Evolutionary conservation across 2,888 invertebrate species (phyloP).

Genomic region (Drosophila buzzatii): DNA sequence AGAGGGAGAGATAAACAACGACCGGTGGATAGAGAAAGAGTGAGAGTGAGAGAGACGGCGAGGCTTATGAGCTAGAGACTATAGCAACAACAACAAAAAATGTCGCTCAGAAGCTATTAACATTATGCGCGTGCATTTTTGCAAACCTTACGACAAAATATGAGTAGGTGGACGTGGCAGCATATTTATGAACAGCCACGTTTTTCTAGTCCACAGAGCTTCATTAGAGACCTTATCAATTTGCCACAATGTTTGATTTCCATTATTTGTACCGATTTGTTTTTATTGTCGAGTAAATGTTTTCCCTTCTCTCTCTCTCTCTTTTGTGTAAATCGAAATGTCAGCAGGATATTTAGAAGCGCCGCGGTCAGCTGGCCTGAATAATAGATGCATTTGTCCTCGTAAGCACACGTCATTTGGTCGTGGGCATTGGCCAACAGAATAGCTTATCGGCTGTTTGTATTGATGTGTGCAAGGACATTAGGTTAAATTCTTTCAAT

Average conservation of each 20-base stretch:
- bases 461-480: conserved; percentile 26
- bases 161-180: conserved; percentile 1
- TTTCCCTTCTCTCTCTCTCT: conserved; percentile 9
- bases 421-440: conserved; percentile 21
- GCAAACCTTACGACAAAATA: conserved; percentile 33
- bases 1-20: neutral
- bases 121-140: conserved; percentile 71
- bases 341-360: conserved; percentile 50
- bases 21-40: neutral
- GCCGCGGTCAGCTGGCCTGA: conserved; percentile 43
- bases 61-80: conserved; percentile 9
- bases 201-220: conserved; percentile 34
- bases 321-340: conserved; percentile 45
- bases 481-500: conserved; percentile 10
- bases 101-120: conserved; percentile 28
- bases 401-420: conserved; percentile 35
- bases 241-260: conserved; percentile 16
- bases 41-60: neutral
- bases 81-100: conserved; percentile 3
- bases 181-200: conserved; percentile 69
- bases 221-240: conserved; percentile 57
- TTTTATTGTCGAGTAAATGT: conserved; percentile 5
- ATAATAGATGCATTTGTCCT: conserved; percentile 52
- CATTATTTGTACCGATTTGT: conserved; percentile 15
- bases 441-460: conserved; percentile 24